Percentiles rank a stretch among this genome's conserved stretches.
Conservation (phyloP, 2,888 invertebrate genomes). For the Euspilapteryx auroguttella region DNA sequence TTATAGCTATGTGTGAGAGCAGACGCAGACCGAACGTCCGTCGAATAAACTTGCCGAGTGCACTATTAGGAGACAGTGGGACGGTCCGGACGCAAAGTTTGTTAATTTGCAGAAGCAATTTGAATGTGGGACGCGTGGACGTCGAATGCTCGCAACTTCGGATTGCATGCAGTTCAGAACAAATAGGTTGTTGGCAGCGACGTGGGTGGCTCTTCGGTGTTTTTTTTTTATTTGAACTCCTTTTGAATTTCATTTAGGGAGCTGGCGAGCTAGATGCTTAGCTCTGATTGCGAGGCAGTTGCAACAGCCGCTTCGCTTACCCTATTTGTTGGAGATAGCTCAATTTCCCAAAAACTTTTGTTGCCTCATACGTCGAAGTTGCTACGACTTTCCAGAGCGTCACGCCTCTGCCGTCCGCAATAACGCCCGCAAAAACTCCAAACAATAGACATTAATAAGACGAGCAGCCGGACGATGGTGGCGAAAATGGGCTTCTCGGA, state of each 20-base stretch:
- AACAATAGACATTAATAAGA: slow-evolving; percentile 60
- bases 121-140: slow-evolving; percentile 13
- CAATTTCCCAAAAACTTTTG: no score
- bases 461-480: slow-evolving; percentile 10
- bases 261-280: no score
- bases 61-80: slow-evolving; percentile 5
- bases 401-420: slow-evolving; percentile 16
- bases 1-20: no score
- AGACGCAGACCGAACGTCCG: slow-evolving; percentile 5
- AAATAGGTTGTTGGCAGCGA: slow-evolving; percentile 13
- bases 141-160: slow-evolving; percentile 23
- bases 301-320: no score
- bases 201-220: slow-evolving; percentile 8
- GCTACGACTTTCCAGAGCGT: no score
- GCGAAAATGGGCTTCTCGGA: slow-evolving; percentile 24
- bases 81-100: slow-evolving; percentile 16
- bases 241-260: no score
- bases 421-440: slow-evolving; percentile 42
- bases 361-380: no score
- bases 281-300: no score
- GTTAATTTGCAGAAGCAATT: slow-evolving; percentile 27
- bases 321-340: no score
- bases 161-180: slow-evolving; percentile 27
- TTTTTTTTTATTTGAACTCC: no score
- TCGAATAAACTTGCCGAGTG: slow-evolving; percentile 5